Evolutionary conservation across 2,888 invertebrate species (phyloP), one percentile per base, ranked within the genome.

Genomic region (Trissolcus brochymenae): DNA sequence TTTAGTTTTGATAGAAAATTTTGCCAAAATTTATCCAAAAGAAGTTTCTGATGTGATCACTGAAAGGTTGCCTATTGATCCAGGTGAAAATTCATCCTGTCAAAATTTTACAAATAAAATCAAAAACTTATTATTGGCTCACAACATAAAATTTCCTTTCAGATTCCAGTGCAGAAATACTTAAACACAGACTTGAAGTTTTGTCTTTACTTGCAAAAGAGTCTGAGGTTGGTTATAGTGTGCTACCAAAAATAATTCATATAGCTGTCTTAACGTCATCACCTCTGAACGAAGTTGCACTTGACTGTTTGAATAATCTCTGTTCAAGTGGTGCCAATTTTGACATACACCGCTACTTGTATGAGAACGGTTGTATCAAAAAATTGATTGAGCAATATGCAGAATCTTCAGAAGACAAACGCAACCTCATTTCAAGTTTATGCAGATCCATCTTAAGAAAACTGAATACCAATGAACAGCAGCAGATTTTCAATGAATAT

Each of bases 11-110:
- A 87, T 93, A n/a, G 90, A 91, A 78, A 87, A 88, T 40, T 91
- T 92, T 66, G 91, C 92, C 0, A 87, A 87, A 73, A 89, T 90
- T 70, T 91, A 92, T 87, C 91, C 92, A 0, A 89, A 83, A 86
- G 89, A 92, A 91, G 81, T 93, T 87, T 91, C 89, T 82, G 79
- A 89, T 41, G 89, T 91, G 4, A 89, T 93, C 1, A 89, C 89
- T 85, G 90, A 90, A 1, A 90, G 90, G 60, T 79, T 88, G 17
- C 74, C 80, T 35, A 79, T 86, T 9, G 81, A 82, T 16, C 76
- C 80, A 51, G 67, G 79, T 79, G 56, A 51, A 79, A 77, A 35
- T 6, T 25, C 6, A 25, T 6, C 4, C 4, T 25, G 6, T 4
- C 25, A 25, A 25, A 25, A 25, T 25, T 3, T 25, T 25, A 2